A percentile compares a stretch with the other conserved stretches of the same genome.
Evolutionary conservation across 1,140 invertebrate genomes (phyloP).

Genomic region (Hylaeus volcanicus): DNA sequence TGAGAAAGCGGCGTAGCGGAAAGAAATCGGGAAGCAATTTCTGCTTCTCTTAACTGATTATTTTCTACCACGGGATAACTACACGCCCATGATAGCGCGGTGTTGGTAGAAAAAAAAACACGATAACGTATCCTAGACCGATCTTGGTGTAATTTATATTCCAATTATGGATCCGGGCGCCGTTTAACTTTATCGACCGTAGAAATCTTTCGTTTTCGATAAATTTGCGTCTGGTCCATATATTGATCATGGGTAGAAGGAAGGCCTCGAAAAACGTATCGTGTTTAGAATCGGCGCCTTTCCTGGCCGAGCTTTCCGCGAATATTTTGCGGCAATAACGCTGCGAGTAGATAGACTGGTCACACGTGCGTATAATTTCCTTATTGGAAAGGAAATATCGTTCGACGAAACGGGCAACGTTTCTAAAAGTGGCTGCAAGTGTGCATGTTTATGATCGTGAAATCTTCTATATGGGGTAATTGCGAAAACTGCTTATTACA

Average conservation of each 20-base stretch:
- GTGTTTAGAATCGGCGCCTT: not conserved
- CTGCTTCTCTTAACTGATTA: slow-evolving; percentile 29
- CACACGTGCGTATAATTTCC: slow-evolving; percentile 4
- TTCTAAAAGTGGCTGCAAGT: not conserved
- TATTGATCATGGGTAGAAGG: not conserved
- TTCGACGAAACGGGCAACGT: not conserved
- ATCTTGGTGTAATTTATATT: slow-evolving; percentile 21
- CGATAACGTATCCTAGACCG: slow-evolving; percentile 24
- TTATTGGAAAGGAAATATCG: slow-evolving; percentile 13
- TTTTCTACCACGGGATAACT: not conserved
- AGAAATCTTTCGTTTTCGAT: slow-evolving; percentile 18
- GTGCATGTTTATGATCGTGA: not conserved
- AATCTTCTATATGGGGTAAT: not conserved
- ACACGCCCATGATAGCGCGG: not conserved
- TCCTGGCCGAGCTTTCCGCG: slow-evolving; percentile 2
- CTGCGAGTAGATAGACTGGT: not conserved
- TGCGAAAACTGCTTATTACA: not conserved
- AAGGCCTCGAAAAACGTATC: not conserved
- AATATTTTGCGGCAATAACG: not conserved
- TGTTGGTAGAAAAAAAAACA: not conserved
- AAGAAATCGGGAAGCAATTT: slow-evolving; percentile 52
- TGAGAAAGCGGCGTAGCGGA: slow-evolving; percentile 40
- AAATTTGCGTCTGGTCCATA: slow-evolving; percentile 1
- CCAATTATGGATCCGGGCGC: not conserved
- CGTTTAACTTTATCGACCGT: not conserved